Base-by-base conservation (phyloP, 2,888 invertebrate species). In the Acanthosepion pharaonis region DNA sequence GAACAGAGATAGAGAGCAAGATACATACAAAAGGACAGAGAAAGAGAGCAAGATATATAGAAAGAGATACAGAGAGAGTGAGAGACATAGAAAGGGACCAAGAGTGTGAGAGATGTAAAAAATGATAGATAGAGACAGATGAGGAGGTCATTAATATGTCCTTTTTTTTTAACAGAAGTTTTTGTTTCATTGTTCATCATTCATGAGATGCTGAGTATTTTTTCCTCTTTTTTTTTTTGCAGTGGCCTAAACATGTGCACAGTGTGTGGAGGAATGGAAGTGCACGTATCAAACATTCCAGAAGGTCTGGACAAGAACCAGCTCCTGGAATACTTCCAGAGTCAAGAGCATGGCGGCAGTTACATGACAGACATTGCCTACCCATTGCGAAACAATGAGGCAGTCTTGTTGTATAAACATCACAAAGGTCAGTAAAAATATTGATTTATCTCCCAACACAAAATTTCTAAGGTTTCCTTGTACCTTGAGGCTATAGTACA, bases 221-320 rank as follows among this genome's bases (percentile, higher is more conserved):
- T 78, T 1, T 78, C 28, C 5, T 28, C 33, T 92, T 8, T 49
- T 49, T 9, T 9, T 23, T 51, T 49, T 92, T 92, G 23, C 92
- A 92, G 92, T 92, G 92, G 92, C 92, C n/a, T 25, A 48, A 92
- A 92, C 48, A 92, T 92, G 92, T 92, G 92, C 92, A 92, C 49
- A 49, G 92, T 92, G 51, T 92, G 92, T 48, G 92, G 92, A 92
- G 92, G 92, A 49, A 92, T 92, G 92, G 92, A 92, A 51, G 92
- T 92, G 92, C 49, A 92, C 51, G 92, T 92, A 92, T 92, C 92
- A 23, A 92, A 92, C 92, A 92, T 92, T 92, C 92, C 92, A 49
- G 92, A 92, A 28, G 28, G 51, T 33, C 51, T 92, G 49, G 92
- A 92, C 92, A 92, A 92, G 48, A 92, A 51, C 51, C 92, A 92